Evolutionary conservation across 2,113 vertebrate genomes (phyloP).

Genomic region (Himantopus leucocephalus): DNA sequence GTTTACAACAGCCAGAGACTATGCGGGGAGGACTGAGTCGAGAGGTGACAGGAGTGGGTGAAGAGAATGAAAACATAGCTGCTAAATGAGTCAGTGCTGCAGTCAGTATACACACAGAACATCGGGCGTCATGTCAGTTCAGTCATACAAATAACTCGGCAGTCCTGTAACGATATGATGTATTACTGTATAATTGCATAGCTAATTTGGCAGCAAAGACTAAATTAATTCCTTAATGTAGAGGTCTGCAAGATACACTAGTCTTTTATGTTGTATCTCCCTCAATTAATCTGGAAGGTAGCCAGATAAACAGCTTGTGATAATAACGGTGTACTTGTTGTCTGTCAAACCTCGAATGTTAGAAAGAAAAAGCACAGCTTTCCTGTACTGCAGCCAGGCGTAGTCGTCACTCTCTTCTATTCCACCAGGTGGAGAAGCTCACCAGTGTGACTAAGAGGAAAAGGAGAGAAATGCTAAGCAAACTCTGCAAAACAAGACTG

Average conservation of each 20-base stretch:
- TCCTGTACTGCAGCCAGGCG: neutral
- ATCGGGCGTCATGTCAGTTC: neutral
- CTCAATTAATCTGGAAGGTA: neutral
- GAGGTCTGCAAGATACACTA: neutral
- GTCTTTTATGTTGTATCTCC: neutral
- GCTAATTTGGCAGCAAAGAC: neutral
- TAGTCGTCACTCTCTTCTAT: neutral
- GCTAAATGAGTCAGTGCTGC: neutral
- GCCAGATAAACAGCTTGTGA: neutral
- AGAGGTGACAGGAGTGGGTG: neutral
- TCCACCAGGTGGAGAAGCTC: neutral
- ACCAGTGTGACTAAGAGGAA: neutral
- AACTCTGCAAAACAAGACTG: neutral
- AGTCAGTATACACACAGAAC: neutral
- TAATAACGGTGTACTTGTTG: neutral
- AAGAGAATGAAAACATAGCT: neutral
- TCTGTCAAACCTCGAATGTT: neutral
- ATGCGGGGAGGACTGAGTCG: neutral
- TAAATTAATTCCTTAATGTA: neutral
- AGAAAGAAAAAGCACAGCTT: neutral
- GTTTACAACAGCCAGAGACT: neutral
- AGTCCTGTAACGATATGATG: neutral
- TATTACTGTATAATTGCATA: neutral
- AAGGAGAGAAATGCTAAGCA: neutral
- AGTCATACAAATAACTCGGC: neutral